Conservation (phyloP, 2,113 vertebrate species). For the Vulpes lagopus region DNA sequence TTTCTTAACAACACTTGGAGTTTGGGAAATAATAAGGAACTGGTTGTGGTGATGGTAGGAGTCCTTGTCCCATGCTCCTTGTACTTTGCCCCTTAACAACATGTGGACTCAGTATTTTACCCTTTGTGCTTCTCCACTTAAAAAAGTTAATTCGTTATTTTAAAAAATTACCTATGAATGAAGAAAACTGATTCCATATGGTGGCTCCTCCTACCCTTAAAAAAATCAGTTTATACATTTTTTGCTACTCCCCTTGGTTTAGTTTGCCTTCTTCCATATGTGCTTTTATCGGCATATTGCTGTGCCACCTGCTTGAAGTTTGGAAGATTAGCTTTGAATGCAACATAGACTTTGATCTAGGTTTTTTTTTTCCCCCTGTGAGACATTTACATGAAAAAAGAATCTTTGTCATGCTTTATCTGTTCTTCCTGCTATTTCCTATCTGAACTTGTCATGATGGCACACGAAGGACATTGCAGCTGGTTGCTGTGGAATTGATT, state of each 20-base stretch:
- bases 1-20: background rate
- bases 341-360: constrained; percentile 1
- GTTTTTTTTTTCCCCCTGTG: background rate
- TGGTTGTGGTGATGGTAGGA: background rate
- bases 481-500: background rate
- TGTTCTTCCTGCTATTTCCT: background rate
- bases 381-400: constrained; percentile 54
- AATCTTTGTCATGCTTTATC: constrained; percentile 40
- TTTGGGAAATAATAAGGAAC: background rate
- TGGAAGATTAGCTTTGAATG: constrained; percentile 38
- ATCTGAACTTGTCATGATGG: background rate
- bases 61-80: background rate
- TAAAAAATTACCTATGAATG: background rate
- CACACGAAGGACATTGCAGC: background rate
- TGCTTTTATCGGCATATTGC: background rate
- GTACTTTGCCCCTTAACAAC: background rate
- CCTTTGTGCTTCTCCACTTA: background rate
- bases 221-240: background rate
- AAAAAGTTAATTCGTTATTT: background rate
- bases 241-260: background rate
- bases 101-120: background rate
- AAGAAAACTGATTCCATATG: background rate
- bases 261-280: background rate
- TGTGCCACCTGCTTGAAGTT: constrained; percentile 22
- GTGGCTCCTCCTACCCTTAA: background rate